Base-by-base conservation (phyloP, 2,797 vertebrate species). In the Pipistrellus kuhlii region DNA sequence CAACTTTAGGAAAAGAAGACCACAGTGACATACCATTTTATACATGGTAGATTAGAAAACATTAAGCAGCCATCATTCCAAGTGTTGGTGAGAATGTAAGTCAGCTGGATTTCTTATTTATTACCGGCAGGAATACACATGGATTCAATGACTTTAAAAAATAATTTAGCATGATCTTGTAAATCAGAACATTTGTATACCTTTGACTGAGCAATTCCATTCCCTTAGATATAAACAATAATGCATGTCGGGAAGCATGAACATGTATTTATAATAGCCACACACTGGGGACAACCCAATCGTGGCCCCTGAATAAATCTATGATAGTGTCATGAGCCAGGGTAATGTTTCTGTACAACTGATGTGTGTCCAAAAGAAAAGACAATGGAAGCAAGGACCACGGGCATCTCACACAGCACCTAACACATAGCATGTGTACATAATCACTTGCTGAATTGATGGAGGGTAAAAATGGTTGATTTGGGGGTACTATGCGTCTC, bases 391-490 rank as follows among this genome's bases (percentile, higher is more conserved):
- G 48, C 18, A 59, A 57, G 8, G 27, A 76, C 15, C 23, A 48
- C 2, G 2, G 57, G 23, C 20, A 7, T 35, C 46, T 82, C 30
- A 44, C 32, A 73, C 3, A 80, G 3, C 20, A 14, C 20, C 23
- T 38, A 48, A 81, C 25, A 38, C 25, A 27, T 27, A 75, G 32
- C 44, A 18, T 35, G 15, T 32, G 20, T 68, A 7, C 15, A 68
- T 20, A 72, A 44, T 71, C 9, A n/a, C 85, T 89, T 94, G 32
- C 71, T 93, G 41, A 78, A 64, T 44, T 75, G 38, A 44, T 80
- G 27, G 93, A 59, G 73, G 21, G n/a, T 17, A 92, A 88, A 68
- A 89, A 77, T 38, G 41, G 53, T n/a, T 81, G 4, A 53, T 51
- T 87, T 69, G 1, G 32, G 46, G 51, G 2, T 46, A 66, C 57